Conservation (phyloP, 2,113 vertebrate species). For the Noturus placidus region DNA sequence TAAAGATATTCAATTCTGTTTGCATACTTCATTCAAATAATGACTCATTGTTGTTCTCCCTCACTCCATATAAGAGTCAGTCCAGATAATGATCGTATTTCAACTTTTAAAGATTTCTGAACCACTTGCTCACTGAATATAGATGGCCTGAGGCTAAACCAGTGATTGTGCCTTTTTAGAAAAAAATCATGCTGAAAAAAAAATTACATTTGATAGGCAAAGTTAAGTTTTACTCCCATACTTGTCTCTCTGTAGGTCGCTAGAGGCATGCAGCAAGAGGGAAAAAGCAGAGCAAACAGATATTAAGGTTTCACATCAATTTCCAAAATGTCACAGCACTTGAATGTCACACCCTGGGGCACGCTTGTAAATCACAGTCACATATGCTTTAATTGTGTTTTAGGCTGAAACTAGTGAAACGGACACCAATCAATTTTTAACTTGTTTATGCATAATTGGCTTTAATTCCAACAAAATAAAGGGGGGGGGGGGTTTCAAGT, state of each 20-base stretch:
- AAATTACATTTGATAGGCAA: conserved; percentile 99
- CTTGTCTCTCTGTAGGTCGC: conserved; percentile 99
- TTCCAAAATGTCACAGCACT: conserved; percentile 67
- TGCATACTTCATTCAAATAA: not conserved
- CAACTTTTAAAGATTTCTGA: conserved; percentile 82
- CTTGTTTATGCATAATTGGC: conserved; percentile 25
- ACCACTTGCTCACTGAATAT: conserved; percentile 97
- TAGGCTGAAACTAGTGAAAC: conserved; percentile 16
- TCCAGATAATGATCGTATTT: not conserved
- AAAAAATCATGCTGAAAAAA: conserved; percentile 99
- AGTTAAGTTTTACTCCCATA: conserved; percentile 99
- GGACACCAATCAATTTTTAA: conserved; percentile 31
- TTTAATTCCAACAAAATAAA: not conserved
- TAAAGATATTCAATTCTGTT: not conserved
- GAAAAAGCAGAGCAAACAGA: conserved; percentile 75
- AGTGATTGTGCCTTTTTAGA: conserved; percentile 87
- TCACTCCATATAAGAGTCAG: not conserved
- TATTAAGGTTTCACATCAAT: conserved; percentile 82
- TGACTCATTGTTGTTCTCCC: not conserved
- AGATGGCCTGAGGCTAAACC: conserved; percentile 90
- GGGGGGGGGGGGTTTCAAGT: too few relatives aligned
- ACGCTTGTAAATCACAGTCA: conserved; percentile 8
- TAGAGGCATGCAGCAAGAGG: conserved; percentile 95
- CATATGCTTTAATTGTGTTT: conserved; percentile 27
- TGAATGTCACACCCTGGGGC: conserved; percentile 37